Evolutionary conservation across 2,797 vertebrate genomes (phyloP).

Genomic region (Lophius americanus): DNA sequence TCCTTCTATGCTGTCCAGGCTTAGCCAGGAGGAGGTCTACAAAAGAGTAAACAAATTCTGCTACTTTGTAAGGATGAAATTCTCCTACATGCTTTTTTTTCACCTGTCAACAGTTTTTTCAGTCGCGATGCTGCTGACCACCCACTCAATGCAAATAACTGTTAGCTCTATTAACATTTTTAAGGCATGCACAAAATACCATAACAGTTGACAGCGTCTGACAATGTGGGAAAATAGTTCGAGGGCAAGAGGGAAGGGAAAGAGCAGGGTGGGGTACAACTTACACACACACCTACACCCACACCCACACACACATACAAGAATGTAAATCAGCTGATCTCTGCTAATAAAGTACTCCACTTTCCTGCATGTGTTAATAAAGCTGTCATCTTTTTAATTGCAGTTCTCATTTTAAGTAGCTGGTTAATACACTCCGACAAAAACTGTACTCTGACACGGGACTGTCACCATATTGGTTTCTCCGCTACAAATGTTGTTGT

Average conservation of each 20-base stretch:
- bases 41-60: conserved; percentile 37
- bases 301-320: conserved; percentile 12
- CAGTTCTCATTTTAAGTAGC: conserved; percentile 58
- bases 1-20: conserved; percentile 23
- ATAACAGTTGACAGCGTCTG: conserved; percentile 45
- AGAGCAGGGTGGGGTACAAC: conserved; percentile 15
- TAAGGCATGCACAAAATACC: conserved; percentile 31
- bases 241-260: conserved; percentile 29
- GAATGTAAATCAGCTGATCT: conserved; percentile 61
- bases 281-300: conserved; percentile 2
- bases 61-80: conserved; percentile 17
- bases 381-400: conserved; percentile 76
- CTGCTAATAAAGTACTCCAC: conserved; percentile 59
- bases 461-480: too few relatives aligned
- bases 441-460: conserved; percentile 22
- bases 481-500: too few relatives aligned
- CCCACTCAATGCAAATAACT: conserved; percentile 48
- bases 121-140: conserved; percentile 22
- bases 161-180: conserved; percentile 48
- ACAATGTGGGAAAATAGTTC: conserved; percentile 30
- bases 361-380: conserved; percentile 69
- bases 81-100: not conserved
- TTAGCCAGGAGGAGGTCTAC: conserved; percentile 14
- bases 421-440: conserved; percentile 57
- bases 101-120: not conserved